A percentile compares a stretch with the other conserved stretches of the same genome.
Conservation (phyloP, 2,797 vertebrate species). For the Cyprinodon diabolis region DNA sequence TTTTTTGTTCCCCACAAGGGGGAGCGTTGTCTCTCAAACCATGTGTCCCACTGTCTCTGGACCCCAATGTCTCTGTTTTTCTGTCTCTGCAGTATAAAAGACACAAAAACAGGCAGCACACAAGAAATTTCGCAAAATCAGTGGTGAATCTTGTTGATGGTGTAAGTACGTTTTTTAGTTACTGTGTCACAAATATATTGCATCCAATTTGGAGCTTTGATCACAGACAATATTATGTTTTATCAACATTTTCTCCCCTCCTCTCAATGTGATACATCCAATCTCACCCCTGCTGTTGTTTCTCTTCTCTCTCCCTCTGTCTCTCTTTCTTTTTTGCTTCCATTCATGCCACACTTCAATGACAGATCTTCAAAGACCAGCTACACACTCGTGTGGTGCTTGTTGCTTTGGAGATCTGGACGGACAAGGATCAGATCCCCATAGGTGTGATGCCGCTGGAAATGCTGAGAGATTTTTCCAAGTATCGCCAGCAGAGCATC, state of each 20-base stretch:
- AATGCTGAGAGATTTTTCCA: conserved; percentile 93
- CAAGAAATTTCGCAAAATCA: conserved; percentile 94
- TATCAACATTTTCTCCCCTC: conserved; percentile 31
- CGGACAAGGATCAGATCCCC: conserved; percentile 91
- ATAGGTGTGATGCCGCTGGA: conserved; percentile 89
- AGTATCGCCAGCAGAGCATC: conserved; percentile 91
- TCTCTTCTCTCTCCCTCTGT: conserved; percentile 4
- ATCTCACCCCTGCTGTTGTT: conserved; percentile 50
- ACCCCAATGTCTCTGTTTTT: conserved; percentile 11
- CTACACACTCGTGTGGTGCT: conserved; percentile 96
- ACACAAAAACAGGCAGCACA: conserved; percentile 88
- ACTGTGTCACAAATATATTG: conserved; percentile 22
- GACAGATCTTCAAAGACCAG: conserved; percentile 96
- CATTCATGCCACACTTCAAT: conserved; percentile 41
- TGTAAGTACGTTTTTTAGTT: conserved; percentile 85
- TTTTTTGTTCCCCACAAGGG: conserved; percentile 42
- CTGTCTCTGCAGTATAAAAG: conserved; percentile 87
- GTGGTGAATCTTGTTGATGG: conserved; percentile 96
- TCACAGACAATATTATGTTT: not conserved
- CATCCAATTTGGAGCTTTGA: not conserved
- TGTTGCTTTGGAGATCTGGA: conserved; percentile 96
- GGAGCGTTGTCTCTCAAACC: conserved; percentile 18
- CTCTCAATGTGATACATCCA: conserved; percentile 46
- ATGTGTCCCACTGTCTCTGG: conserved; percentile 8
- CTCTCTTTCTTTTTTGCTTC: conserved; percentile 19